Evolutionary conservation across 2,113 vertebrate species (phyloP), one percentile per base, ranked within the genome.

Genomic region (Eptatretus burgeri): DNA sequence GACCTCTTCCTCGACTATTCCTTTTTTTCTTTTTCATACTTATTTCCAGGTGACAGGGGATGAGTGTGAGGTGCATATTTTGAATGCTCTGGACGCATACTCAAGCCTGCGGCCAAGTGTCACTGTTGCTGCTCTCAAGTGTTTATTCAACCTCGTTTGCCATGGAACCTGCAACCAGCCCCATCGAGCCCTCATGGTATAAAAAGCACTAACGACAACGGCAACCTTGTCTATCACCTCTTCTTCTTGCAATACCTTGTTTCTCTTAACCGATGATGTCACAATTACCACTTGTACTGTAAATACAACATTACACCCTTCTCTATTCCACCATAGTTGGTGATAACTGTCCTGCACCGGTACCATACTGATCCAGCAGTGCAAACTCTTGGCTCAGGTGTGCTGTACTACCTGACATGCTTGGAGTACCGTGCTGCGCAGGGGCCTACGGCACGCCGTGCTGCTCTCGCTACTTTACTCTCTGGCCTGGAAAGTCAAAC

Each of bases 401-500:
- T 85, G 0, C 83, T 98, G 11, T 98, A 91, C 77, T 98, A 98
- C 77, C 71, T 98, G 75, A 98, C 91, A 67, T 85, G 86, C 66
- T 82, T 84, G 0, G 91, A 98, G 70, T 95, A 95, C 71, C 87
- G 89, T 68, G 75, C 74, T 1, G 82, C 94, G 68, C 91, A 95
- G 76, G 91, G 83, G 0, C 72, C 86, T 52, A 75, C 72, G 71
- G 73, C 95, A 70, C 79, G 91, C 51, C 75, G 83, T 20, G 79
- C 95, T 70, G 84, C 94, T 70, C 89, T 98, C 69, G 81, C 88
- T 69, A 88, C 93, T 73, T 85, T 98, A 62, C 78, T 98, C 12
- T 94, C 88, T 0, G 91, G 91, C 73, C 95, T 98, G 91, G 88
- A 98, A 65, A 82, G 86, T 70, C 93, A 93, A 76, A 87, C 95